These are phyloP conservation scores for Drosophila villosipedis DNA, from an alignment of 2,888 invertebrate species.

Conservation along the genomic window DNA sequence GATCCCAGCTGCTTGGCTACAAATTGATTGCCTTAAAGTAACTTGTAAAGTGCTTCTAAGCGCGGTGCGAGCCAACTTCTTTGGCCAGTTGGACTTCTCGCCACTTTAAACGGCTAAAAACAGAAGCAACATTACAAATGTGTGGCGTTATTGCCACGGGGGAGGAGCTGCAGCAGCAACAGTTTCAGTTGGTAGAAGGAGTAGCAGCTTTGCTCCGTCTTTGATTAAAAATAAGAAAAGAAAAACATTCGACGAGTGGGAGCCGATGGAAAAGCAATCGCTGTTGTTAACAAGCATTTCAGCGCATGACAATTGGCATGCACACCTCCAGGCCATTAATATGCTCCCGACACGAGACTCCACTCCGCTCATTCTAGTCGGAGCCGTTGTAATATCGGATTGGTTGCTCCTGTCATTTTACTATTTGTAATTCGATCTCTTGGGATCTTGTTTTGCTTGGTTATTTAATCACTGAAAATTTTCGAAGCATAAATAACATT, in stretches of 20 bases:
- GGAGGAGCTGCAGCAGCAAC: constrained; percentile 61
- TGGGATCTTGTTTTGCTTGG: constrained; percentile 44
- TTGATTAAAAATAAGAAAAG: constrained; percentile 74
- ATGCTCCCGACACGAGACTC: constrained; percentile 20
- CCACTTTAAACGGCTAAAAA: constrained; percentile 70
- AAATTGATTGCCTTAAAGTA: constrained; percentile 83
- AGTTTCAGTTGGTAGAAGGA: constrained; percentile 17
- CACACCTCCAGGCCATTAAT: constrained; percentile 82
- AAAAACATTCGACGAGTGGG: constrained; percentile 46
- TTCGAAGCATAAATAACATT: constrained; percentile 73
- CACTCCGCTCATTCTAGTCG: neutral
- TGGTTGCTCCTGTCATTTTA: constrained; percentile 59
- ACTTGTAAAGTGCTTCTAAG: constrained; percentile 77
- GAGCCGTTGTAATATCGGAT: constrained; percentile 6
- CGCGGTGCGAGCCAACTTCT: constrained; percentile 28
- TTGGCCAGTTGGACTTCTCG: constrained; percentile 14
- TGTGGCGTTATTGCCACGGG: constrained; percentile 84
- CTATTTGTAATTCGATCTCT: constrained; percentile 52
- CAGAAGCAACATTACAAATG: constrained; percentile 84
- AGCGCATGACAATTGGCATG: constrained; percentile 83
- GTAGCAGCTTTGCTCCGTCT: constrained; percentile 34
- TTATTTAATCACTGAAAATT: constrained; percentile 73
- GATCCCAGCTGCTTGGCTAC: constrained; percentile 54
- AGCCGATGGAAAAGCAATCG: constrained; percentile 67
- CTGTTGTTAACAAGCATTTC: constrained; percentile 83